Evolutionary conservation across 1,140 invertebrate genomes (phyloP).

Genomic region (Atopsyche davidsoni): DNA sequence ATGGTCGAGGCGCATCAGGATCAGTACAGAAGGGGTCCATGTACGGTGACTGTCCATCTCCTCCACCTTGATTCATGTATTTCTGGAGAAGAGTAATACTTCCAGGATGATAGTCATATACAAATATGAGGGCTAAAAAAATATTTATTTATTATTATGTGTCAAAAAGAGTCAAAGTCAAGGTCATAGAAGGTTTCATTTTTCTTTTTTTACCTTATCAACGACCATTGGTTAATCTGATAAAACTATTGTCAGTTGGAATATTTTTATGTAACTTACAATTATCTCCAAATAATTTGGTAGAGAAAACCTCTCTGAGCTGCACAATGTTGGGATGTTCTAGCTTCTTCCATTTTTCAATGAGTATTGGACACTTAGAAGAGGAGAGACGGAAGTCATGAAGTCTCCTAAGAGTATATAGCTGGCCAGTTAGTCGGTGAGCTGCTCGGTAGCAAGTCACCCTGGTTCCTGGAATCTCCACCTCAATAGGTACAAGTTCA

Average conservation of each 20-base stretch:
- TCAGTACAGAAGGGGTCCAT: conserved; percentile 76
- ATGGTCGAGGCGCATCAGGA: conserved; percentile 72
- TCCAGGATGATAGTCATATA: conserved; percentile 92
- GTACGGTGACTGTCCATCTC: conserved; percentile 29
- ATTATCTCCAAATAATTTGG: conserved; percentile 92
- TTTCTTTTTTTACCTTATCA: no score
- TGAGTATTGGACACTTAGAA: conserved; percentile 76
- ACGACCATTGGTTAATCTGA: no score
- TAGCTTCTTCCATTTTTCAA: conserved; percentile 91
- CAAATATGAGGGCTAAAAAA: conserved; percentile 88
- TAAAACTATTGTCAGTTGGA: no score
- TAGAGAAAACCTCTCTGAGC: conserved; percentile 89
- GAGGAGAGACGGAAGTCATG: conserved; percentile 78
- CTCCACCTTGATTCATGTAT: conserved; percentile 49
- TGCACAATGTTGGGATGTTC: conserved; percentile 90
- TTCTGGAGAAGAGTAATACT: conserved; percentile 81
- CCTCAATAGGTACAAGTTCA: conserved; percentile 80
- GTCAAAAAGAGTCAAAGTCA: no score
- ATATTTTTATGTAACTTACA: conserved; percentile 67
- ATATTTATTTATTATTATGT: no score
- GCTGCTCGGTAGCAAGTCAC: conserved; percentile 75
- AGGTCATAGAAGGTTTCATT: no score
- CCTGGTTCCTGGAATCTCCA: conserved; percentile 36
- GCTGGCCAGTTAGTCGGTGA: conserved; percentile 78
- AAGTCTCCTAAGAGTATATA: conserved; percentile 82